Percentiles rank a stretch among this genome's conserved stretches.
phyloP scores from a whole-genome alignment of 2,797 vertebrate species.

The Odontamblyopus rebecca region DNA sequence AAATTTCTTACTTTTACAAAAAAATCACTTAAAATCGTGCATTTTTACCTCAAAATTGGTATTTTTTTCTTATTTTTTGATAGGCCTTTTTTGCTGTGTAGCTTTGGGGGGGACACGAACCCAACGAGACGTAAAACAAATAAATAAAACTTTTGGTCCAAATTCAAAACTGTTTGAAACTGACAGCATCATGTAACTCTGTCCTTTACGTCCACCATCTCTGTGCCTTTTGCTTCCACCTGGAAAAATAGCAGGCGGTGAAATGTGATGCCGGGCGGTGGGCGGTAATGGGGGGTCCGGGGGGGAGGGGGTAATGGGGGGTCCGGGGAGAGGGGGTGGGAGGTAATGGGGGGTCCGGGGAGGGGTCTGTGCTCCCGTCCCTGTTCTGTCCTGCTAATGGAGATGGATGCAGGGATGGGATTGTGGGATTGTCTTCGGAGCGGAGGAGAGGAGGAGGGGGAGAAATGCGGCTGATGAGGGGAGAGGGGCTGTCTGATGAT shows the following conservation, averaged over 20 bases:
- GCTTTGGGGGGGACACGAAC: too few species aligned
- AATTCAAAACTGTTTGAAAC: not conserved
- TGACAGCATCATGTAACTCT: too few species aligned
- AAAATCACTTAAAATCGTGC: too few species aligned
- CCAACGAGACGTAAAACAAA: too few species aligned
- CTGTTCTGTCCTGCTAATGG: conserved; percentile 74
- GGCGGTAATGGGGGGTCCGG: conserved; percentile 12
- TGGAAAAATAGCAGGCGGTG: conserved; percentile 73
- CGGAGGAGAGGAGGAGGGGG: conserved; percentile 31
- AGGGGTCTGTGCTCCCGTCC: conserved; percentile 51
- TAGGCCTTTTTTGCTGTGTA: too few species aligned
- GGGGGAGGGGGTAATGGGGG: not conserved
- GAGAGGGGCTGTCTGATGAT: conserved; percentile 22
- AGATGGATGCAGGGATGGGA: conserved; percentile 77
- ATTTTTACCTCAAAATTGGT: too few species aligned
- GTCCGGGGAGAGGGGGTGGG: conserved; percentile 5
- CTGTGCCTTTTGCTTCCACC: conserved; percentile 58
- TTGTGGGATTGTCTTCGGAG: conserved; percentile 71
- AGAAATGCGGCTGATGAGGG: conserved; percentile 41
- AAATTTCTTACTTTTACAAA: too few species aligned
- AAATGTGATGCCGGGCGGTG: conserved; percentile 66
- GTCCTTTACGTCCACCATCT: conserved; percentile 29
- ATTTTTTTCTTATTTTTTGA: too few species aligned
- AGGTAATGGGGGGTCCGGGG: not conserved
- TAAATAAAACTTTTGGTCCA: not conserved